Evolutionary conservation across 2,888 invertebrate species (phyloP).

Genomic region (Macrophya alboannulata): DNA sequence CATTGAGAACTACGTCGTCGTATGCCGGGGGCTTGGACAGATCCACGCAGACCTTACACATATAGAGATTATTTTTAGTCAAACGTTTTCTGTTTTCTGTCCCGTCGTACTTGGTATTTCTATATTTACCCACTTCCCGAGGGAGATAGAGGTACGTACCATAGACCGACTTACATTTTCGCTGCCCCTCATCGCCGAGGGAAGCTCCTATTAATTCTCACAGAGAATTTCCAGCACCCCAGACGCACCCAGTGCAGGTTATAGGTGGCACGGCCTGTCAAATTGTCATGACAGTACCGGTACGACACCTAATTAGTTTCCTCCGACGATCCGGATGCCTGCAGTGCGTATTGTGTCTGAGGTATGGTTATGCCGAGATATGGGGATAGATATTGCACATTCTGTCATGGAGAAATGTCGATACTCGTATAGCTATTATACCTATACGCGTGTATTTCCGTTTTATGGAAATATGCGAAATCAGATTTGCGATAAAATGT

Average conservation of each 20-base stretch:
- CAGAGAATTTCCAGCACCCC: conserved; percentile 62
- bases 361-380: neutral
- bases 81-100: conserved; percentile 53
- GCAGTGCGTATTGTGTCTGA: conserved; percentile 17
- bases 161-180: neutral
- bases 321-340: conserved; percentile 36
- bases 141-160: neutral
- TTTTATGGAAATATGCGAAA: no score
- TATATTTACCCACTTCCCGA: conserved; percentile 64
- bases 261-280: conserved; percentile 54
- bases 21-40: neutral
- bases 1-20: conserved; percentile 43
- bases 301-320: conserved; percentile 57
- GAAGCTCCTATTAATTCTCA: conserved; percentile 63
- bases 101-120: conserved; percentile 56
- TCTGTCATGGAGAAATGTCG: neutral
- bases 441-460: neutral
- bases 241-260: conserved; percentile 27
- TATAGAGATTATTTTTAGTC: conserved; percentile 49
- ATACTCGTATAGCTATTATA: neutral
- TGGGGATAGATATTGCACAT: neutral
- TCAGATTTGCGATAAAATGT: no score
- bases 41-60: neutral
- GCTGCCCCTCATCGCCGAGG: conserved; percentile 6
- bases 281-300: conserved; percentile 59